Base-by-base conservation (phyloP, 2,113 vertebrate species). In the Oryzias curvinotus region DNA sequence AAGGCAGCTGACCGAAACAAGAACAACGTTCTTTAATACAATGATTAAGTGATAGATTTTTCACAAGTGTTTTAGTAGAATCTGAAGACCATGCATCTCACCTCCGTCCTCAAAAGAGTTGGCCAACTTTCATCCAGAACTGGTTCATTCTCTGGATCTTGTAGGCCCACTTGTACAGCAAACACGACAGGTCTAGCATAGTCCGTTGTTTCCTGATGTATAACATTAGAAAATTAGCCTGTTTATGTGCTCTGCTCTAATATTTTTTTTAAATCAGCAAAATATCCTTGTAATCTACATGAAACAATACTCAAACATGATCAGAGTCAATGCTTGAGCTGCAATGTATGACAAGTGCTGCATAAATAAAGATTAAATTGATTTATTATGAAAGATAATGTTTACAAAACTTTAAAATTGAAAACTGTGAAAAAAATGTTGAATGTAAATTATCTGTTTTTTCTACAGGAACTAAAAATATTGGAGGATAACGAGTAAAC, bases 141-240 rank as follows among this genome's bases (percentile, higher is more conserved):
- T 0, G 95, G 95, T 14, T 93, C 94, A 0, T 83, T 26, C 18
- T 93, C 83, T 0, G 88, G 78, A 0, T 92, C 89, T 70, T 91
- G 91, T 48, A 98, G 90, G 42, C 88, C 89, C 0, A 92, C 95
- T 80, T 96, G 93, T 0, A 93, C 83, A 4, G 91, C 87, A 78
- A 99, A 98, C 0, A 93, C 81, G 53, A 99, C 95, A 0, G 97
- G 96, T 75, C 97, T 94, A 56, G 95, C 93, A 0, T 96, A 97
- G 85, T 99, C 97, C 0, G 95, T 94, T 0, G 96, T 96, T 77
- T 99, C 97, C 97, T 98, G 64, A 0, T 17, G 36, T 14, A 68
- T 19, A 50, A 46, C 14, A 56, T 55, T 14, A 51, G 45, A 48
- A 52, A 30, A 68, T 66, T 13, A 65, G 4, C 1, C 1, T n/a